A percentile compares a stretch with the other conserved stretches of the same genome.
Conservation (phyloP, 1,140 invertebrate species). For the Aricia agestis region DNA sequence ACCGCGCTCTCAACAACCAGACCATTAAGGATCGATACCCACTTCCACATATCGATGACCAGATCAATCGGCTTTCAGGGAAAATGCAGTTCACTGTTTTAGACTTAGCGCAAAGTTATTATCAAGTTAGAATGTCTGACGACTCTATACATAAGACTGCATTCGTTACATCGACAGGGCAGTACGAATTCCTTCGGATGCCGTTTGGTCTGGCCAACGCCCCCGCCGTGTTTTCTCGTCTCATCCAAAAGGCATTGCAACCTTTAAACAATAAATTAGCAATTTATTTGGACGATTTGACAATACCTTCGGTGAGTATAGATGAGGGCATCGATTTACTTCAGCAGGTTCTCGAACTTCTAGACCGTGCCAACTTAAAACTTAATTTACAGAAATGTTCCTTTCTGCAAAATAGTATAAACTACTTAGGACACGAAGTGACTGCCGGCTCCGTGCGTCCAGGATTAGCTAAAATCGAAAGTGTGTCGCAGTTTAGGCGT, state of each 20-base stretch:
- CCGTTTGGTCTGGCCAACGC: conserved; percentile 29
- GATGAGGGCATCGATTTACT: conserved; percentile 1
- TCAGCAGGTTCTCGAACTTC: neutral
- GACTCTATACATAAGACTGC: conserved; percentile 24
- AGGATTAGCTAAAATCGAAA: conserved; percentile 11
- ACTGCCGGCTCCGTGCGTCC: neutral
- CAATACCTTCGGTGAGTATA: neutral
- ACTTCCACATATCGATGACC: conserved; percentile 19
- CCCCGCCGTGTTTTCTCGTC: conserved; percentile 17
- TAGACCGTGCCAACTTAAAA: neutral
- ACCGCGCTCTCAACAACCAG: neutral
- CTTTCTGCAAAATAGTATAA: neutral
- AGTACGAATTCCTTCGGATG: conserved; percentile 27
- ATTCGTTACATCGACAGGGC: conserved; percentile 25
- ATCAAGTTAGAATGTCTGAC: conserved; percentile 21
- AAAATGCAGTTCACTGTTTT: conserved; percentile 6
- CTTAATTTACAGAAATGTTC: neutral
- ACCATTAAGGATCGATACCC: conserved; percentile 16
- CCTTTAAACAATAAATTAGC: neutral
- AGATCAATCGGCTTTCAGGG: neutral
- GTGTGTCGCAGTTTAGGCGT: neutral
- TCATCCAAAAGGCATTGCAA: neutral
- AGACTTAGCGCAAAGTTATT: conserved; percentile 14
- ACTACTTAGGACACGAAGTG: conserved; percentile 2
- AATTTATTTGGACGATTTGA: neutral